These are phyloP conservation scores for Gorsachius magnificus DNA, from an alignment of 2,797 vertebrate species.

Conservation along the genomic window DNA sequence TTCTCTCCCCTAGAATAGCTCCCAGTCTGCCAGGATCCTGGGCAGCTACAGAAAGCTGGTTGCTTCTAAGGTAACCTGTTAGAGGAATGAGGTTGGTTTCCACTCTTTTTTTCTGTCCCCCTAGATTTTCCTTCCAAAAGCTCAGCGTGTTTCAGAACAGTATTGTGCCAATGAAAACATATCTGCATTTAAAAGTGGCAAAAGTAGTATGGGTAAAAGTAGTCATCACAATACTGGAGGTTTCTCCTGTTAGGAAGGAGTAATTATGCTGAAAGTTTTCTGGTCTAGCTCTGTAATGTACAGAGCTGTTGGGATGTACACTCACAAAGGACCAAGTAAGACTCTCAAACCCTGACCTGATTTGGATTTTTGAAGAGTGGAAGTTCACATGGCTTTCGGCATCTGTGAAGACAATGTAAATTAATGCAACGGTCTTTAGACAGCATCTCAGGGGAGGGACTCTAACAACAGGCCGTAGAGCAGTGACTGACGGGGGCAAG, in stretches of 20 bases:
- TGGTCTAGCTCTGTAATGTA: not conserved
- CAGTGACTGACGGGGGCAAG: not conserved
- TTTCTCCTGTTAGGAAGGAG: not conserved
- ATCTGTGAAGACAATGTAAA: not conserved
- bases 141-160: not conserved
- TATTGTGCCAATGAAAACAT: not conserved
- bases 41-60: not conserved
- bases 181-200: not conserved
- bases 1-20: not conserved
- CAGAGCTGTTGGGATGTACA: not conserved
- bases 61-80: not conserved
- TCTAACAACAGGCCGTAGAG: not conserved
- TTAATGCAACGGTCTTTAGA: not conserved
- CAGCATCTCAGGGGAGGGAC: not conserved
- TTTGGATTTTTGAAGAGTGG: not conserved
- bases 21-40: not conserved
- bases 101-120: not conserved
- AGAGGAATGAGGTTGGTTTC: not conserved
- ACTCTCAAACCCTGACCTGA: not conserved
- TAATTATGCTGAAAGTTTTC: not conserved
- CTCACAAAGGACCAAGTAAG: not conserved
- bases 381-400: not conserved
- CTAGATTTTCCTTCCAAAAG: not conserved
- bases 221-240: not conserved
- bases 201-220: not conserved